Percentiles rank a stretch among this genome's conserved stretches.
Conservation (phyloP, 2,797 vertebrate species). For the Otolemur crassicaudatus region DNA sequence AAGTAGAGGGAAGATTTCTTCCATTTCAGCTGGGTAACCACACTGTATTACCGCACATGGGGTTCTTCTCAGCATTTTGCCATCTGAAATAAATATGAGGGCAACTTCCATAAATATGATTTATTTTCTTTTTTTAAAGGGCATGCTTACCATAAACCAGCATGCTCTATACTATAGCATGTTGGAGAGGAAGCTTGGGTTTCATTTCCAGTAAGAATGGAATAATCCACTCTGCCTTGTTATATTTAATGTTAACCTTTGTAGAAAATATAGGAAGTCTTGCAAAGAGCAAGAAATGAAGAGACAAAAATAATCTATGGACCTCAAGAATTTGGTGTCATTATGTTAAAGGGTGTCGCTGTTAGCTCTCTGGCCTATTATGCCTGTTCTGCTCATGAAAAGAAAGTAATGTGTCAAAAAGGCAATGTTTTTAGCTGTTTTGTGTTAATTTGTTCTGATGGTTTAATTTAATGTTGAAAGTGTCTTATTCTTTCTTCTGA, state of each 20-base stretch:
- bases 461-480: background rate
- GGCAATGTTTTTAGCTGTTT: background rate
- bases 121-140: conserved; percentile 71
- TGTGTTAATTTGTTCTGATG: background rate
- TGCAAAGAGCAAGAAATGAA: background rate
- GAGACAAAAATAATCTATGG: background rate
- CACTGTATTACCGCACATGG: conserved; percentile 30
- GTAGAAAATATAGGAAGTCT: background rate
- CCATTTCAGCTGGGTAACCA: background rate
- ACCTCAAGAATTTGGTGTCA: background rate
- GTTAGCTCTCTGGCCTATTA: background rate
- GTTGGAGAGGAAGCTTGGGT: conserved; percentile 22
- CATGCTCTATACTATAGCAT: background rate
- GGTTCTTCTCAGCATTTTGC: conserved; percentile 63
- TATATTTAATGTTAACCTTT: conserved; percentile 35
- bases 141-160: conserved; percentile 54
- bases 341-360: background rate
- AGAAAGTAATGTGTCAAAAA: background rate
- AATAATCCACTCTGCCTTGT: background rate
- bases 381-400: background rate
- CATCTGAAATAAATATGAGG: conserved; percentile 81
- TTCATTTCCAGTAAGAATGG: conserved; percentile 71
- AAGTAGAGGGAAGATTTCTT: conserved; percentile 51
- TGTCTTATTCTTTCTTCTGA: background rate
- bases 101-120: conserved; percentile 66